These are phyloP conservation scores for Onchidella celtica DNA, from an alignment of 2,888 invertebrate genomes.

Conservation along the genomic window DNA sequence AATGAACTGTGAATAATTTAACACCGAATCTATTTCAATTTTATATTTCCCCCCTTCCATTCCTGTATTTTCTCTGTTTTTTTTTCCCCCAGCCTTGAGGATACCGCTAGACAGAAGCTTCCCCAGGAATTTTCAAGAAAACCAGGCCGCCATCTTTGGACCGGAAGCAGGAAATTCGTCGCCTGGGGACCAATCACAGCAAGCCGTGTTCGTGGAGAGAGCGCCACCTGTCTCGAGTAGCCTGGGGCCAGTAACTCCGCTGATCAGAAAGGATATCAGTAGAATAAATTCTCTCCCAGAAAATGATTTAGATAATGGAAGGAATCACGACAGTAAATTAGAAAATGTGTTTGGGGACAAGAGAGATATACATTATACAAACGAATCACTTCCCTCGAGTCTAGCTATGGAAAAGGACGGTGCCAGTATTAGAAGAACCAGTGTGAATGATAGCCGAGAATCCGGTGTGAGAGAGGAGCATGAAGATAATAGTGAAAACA, in stretches of 20 bases:
- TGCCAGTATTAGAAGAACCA: background rate
- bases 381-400: background rate
- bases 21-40: constrained; percentile 27
- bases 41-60: constrained; percentile 10
- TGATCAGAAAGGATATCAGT: constrained; percentile 40
- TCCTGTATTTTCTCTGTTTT: background rate
- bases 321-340: constrained; percentile 17
- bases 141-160: constrained; percentile 41
- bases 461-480: background rate
- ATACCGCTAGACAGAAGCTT: background rate
- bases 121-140: background rate
- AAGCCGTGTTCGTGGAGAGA: background rate
- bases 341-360: background rate
- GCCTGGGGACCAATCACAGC: constrained; percentile 39
- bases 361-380: background rate
- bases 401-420: background rate
- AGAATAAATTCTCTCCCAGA: constrained; percentile 24
- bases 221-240: constrained; percentile 31
- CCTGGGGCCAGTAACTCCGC: constrained; percentile 35
- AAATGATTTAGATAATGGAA: constrained; percentile 37
- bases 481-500: background rate
- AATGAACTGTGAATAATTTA: constrained; percentile 38
- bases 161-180: constrained; percentile 39
- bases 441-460: background rate
- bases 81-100: background rate